Evolutionary conservation across 2,888 invertebrate species (phyloP).

Genomic region (Augiades crinisus): DNA sequence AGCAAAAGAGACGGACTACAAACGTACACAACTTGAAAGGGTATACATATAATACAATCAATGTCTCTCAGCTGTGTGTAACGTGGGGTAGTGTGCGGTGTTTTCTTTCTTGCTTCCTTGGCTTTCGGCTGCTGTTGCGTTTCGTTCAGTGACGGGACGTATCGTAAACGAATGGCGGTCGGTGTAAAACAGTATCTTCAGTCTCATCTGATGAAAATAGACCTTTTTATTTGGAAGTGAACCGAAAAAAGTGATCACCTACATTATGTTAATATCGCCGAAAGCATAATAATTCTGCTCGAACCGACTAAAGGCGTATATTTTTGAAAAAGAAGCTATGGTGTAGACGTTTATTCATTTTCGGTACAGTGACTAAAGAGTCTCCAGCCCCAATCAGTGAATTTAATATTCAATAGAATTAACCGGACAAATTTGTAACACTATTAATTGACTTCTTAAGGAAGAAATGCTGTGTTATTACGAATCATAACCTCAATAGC

Average conservation of each 20-base stretch:
- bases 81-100: background rate
- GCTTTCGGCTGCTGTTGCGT: constrained; percentile 32
- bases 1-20: too few species aligned
- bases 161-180: constrained; percentile 37
- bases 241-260: constrained; percentile 1
- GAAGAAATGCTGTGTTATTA: constrained; percentile 60
- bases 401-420: constrained; percentile 40
- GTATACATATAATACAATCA: too few species aligned
- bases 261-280: constrained; percentile 4
- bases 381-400: constrained; percentile 36
- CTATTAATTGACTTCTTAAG: constrained; percentile 45
- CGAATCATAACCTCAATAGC: constrained; percentile 69
- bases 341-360: constrained; percentile 49
- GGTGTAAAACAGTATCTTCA: constrained; percentile 28
- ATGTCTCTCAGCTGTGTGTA: too few species aligned
- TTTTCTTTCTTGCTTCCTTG: background rate
- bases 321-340: constrained; percentile 48
- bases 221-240: constrained; percentile 1
- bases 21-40: too few species aligned
- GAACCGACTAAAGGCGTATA: constrained; percentile 9
- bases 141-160: constrained; percentile 35
- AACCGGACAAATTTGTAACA: constrained; percentile 44
- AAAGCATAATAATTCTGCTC: constrained; percentile 10
- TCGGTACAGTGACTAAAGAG: constrained; percentile 51
- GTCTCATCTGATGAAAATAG: background rate